phyloP scores from a whole-genome alignment of 2,888 invertebrate genomes.

The Orthosia gracilis region DNA sequence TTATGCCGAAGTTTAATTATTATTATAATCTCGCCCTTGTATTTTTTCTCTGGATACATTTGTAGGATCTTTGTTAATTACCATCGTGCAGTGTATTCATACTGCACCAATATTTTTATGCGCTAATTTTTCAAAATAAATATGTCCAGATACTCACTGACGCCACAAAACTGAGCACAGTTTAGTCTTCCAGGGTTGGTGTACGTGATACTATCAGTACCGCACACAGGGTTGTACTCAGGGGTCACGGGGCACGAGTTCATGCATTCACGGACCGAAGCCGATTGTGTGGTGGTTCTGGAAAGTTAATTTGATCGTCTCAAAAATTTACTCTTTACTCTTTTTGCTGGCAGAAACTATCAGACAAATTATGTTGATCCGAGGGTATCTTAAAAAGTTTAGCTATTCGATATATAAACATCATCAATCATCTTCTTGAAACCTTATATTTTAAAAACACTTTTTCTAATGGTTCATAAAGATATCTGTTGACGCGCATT shows the following conservation, averaged over 20 bases:
- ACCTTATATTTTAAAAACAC: background rate
- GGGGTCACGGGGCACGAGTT: slow-evolving; percentile 62
- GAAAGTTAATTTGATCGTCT: slow-evolving; percentile 13
- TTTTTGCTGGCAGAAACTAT: background rate
- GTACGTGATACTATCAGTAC: slow-evolving; percentile 78
- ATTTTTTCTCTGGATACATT: too few species aligned
- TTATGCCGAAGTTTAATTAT: too few species aligned
- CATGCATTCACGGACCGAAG: slow-evolving; percentile 59
- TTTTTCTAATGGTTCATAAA: background rate
- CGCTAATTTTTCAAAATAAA: background rate
- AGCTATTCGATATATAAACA: background rate
- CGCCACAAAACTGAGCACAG: slow-evolving; percentile 81
- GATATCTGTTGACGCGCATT: background rate
- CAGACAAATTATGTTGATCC: background rate
- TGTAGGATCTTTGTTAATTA: too few species aligned
- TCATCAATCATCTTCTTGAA: background rate
- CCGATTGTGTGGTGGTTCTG: slow-evolving; percentile 62
- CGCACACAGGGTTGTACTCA: slow-evolving; percentile 86
- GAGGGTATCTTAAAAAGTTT: background rate
- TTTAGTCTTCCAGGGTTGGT: slow-evolving; percentile 76
- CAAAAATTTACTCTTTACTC: background rate
- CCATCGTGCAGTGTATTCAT: too few species aligned
- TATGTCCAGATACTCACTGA: slow-evolving; percentile 59
- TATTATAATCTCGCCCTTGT: too few species aligned
- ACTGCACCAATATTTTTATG: too few species aligned